Conservation (phyloP, 2,797 vertebrate species). For the Peromyscus eremicus region DNA sequence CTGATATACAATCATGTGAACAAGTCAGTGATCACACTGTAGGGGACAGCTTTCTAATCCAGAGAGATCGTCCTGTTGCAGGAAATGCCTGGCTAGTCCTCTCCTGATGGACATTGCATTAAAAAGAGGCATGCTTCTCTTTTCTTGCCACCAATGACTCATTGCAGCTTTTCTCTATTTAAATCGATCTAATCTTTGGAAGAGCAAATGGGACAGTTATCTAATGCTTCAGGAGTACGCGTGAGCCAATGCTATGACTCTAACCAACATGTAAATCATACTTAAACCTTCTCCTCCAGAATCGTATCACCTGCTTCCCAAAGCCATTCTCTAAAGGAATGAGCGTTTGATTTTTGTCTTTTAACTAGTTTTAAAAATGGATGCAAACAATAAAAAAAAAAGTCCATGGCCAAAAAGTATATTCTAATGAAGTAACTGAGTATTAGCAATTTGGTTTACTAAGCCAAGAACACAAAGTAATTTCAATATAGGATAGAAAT, state of each 20-base stretch:
- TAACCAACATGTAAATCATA: constrained; percentile 86
- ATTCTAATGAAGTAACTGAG: constrained; percentile 75
- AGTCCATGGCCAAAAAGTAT: constrained; percentile 58
- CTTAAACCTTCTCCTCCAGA: constrained; percentile 84
- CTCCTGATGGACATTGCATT: not conserved
- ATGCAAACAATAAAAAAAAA: constrained; percentile 72
- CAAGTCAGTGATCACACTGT: not conserved
- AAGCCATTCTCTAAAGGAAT: constrained; percentile 76
- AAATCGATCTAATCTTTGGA: constrained; percentile 73
- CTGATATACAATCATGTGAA: not conserved
- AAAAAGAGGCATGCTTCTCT: not conserved
- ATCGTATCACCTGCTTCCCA: constrained; percentile 82
- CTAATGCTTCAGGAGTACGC: constrained; percentile 79
- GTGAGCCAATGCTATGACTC: constrained; percentile 80
- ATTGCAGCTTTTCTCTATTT: constrained; percentile 68
- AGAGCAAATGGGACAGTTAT: constrained; percentile 72
- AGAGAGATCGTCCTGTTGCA: not conserved
- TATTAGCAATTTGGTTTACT: constrained; percentile 77
- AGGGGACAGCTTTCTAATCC: not conserved
- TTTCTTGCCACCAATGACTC: not conserved
- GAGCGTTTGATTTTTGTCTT: constrained; percentile 79
- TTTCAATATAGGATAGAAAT: constrained; percentile 44
- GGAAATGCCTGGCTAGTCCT: not conserved
- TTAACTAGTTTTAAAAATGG: constrained; percentile 79
- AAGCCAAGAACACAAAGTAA: constrained; percentile 63